Percentiles rank a stretch among this genome's conserved stretches.
phyloP scores from a whole-genome alignment of 1,140 invertebrate species.

The Frieseomelitta varia region DNA sequence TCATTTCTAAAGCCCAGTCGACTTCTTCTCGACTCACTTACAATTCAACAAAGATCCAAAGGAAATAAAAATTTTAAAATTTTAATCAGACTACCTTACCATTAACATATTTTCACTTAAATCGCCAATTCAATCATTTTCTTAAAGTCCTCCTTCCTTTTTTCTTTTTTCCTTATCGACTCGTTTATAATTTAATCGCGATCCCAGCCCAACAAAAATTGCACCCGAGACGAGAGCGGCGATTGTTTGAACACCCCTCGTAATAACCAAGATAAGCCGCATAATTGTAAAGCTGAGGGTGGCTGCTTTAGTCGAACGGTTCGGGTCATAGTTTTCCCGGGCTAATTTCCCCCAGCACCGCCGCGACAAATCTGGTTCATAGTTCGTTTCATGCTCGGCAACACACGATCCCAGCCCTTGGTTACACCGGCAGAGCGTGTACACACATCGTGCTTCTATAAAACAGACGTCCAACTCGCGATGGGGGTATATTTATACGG shows the following conservation, averaged over 20 bases:
- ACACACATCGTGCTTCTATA: not conserved
- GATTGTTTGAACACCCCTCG: not conserved
- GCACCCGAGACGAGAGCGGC: too few relatives aligned
- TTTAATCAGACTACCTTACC: too few relatives aligned
- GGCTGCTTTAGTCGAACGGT: not conserved
- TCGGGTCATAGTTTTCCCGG: slow-evolving; percentile 2
- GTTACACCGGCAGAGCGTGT: not conserved
- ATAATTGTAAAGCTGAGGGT: not conserved
- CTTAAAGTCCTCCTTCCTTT: not conserved
- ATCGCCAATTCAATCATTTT: not conserved
- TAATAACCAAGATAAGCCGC: not conserved
- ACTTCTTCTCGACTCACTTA: not conserved
- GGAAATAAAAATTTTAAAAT: too few relatives aligned
- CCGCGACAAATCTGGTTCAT: slow-evolving; percentile 19
- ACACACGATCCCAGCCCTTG: slow-evolving; percentile 1
- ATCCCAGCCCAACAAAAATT: not conserved
- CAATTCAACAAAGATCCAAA: not conserved
- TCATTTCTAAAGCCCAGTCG: not conserved
- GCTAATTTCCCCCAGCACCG: not conserved
- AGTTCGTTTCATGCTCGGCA: slow-evolving; percentile 8
- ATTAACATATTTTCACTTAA: not conserved
- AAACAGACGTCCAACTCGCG: slow-evolving; percentile 2
- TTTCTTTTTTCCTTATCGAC: not conserved
- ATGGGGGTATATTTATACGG: not conserved
- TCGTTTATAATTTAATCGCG: not conserved